These are phyloP conservation scores for Junonia oenone DNA, from an alignment of 2,888 invertebrate species.

Conservation along the genomic window DNA sequence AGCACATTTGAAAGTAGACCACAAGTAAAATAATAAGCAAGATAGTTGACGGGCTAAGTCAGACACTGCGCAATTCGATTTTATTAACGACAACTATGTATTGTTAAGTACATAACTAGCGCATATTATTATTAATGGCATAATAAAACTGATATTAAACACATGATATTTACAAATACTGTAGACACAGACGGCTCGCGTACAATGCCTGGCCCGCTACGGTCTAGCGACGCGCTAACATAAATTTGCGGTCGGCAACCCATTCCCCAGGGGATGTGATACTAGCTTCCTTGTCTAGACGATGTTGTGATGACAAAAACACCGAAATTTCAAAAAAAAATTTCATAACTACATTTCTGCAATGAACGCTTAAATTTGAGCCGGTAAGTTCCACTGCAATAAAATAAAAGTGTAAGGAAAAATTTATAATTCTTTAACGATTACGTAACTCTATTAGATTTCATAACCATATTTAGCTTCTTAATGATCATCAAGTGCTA, in stretches of 20 bases:
- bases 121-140: neutral
- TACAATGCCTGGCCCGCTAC: conserved; percentile 49
- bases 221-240: conserved; percentile 56
- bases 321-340: neutral
- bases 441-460: neutral
- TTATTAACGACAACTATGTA: neutral
- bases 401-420: too few species aligned
- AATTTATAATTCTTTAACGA: neutral
- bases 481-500: neutral
- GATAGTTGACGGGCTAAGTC: conserved; percentile 15
- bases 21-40: conserved; percentile 20
- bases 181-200: conserved; percentile 17
- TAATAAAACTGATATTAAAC: neutral
- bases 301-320: conserved; percentile 35
- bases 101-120: neutral
- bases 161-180: conserved; percentile 3
- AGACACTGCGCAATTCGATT: conserved; percentile 8
- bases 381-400: too few species aligned
- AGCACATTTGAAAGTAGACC: conserved; percentile 16
- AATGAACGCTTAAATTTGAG: neutral
- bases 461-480: neutral
- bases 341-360: neutral
- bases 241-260: conserved; percentile 67
- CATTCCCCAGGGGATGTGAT: conserved; percentile 54
- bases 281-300: conserved; percentile 61